Percentiles rank a stretch among this genome's conserved stretches.
phyloP scores from a whole-genome alignment of 2,113 vertebrate species.

The Syngnathus typhle region DNA sequence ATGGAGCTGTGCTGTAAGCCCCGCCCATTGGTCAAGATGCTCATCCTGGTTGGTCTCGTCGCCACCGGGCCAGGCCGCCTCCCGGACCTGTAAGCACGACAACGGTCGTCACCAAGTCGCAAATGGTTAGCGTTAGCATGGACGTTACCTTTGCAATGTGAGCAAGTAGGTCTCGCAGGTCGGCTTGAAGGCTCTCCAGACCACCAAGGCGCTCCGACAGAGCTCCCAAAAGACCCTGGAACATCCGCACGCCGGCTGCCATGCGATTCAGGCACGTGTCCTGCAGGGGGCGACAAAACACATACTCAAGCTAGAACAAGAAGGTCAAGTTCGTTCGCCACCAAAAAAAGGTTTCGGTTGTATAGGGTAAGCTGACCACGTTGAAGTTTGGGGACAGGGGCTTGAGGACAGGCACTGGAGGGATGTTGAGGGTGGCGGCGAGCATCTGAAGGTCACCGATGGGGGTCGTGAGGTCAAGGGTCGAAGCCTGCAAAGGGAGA shows the following conservation, averaged over 20 bases:
- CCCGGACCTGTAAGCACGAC: conserved; percentile 45
- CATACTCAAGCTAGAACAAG: not conserved
- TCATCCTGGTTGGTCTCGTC: not conserved
- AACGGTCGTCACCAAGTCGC: not conserved
- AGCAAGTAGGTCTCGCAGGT: conserved; percentile 53
- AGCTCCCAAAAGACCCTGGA: conserved; percentile 49
- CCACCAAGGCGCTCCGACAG: conserved; percentile 8
- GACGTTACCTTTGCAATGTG: conserved; percentile 49
- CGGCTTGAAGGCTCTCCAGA: conserved; percentile 26
- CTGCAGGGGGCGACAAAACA: conserved; percentile 37
- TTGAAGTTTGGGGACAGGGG: conserved; percentile 36
- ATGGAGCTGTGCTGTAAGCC: conserved; percentile 31
- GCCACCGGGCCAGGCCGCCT: conserved; percentile 15
- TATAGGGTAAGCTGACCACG: conserved; percentile 33
- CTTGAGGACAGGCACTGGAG: conserved; percentile 36
- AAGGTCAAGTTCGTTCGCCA: not conserved
- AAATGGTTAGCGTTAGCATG: not conserved
- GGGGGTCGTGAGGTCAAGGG: conserved; percentile 28
- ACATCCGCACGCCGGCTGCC: conserved; percentile 33
- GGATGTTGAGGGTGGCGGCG: conserved; percentile 40
- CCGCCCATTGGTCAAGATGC: not conserved
- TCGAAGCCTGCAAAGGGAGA: conserved; percentile 41
- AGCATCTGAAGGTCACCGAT: conserved; percentile 42
- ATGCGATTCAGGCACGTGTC: conserved; percentile 49
- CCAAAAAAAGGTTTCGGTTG: too few relatives aligned